phyloP scores from a whole-genome alignment of 2,888 invertebrate species.

The Tuberolachnus salignus region DNA sequence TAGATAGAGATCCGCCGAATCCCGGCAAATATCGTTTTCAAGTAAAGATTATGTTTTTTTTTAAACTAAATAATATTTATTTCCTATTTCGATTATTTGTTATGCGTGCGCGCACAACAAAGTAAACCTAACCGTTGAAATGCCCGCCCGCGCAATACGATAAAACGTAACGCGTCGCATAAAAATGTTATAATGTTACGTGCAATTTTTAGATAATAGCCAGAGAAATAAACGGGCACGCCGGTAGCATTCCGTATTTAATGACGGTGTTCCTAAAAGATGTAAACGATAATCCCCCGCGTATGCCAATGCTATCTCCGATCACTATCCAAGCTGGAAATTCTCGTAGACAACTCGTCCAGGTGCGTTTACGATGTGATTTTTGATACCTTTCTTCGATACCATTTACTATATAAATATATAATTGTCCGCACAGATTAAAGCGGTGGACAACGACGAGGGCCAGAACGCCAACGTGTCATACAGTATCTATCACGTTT shows the following conservation, averaged over 20 bases:
- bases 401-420: neutral
- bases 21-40: conserved; percentile 85
- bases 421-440: conserved; percentile 66
- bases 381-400: neutral
- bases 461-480: conserved; percentile 81
- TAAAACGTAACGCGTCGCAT: no score
- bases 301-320: conserved; percentile 79
- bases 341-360: conserved; percentile 71
- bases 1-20: conserved; percentile 87
- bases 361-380: conserved; percentile 65
- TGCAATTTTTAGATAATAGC: conserved; percentile 72
- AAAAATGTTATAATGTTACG: neutral
- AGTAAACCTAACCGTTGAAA: no score
- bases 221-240: conserved; percentile 76
- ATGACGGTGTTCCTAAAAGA: conserved; percentile 78
- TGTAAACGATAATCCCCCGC: conserved; percentile 86
- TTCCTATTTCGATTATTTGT: no score
- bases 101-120: no score
- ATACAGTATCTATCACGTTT: conserved; percentile 88
- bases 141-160: no score
- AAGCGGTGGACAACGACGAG: conserved; percentile 84
- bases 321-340: conserved; percentile 81
- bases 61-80: neutral
- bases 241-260: conserved; percentile 82
- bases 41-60: conserved; percentile 62